These are phyloP conservation scores for Dipus sagitta DNA, from an alignment of 2,797 vertebrate species.

Conservation along the genomic window DNA sequence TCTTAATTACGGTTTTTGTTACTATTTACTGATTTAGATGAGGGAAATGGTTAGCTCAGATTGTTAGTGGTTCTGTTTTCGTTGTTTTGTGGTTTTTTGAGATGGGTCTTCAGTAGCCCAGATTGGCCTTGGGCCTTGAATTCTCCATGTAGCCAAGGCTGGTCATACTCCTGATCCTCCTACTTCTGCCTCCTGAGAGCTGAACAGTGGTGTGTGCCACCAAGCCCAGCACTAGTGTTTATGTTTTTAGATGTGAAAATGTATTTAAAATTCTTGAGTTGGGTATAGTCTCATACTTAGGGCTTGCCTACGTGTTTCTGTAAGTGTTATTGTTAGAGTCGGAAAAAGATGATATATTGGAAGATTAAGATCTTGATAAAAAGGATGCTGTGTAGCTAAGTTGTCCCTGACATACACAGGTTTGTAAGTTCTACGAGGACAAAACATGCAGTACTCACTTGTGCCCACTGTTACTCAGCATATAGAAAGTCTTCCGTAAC, in stretches of 20 bases:
- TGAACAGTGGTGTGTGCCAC: too few relatives aligned
- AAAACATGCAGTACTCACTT: not conserved
- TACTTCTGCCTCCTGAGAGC: not conserved
- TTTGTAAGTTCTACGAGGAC: not conserved
- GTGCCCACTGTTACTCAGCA: not conserved
- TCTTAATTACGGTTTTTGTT: not conserved
- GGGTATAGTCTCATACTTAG: not conserved
- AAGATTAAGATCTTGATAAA: constrained; percentile 31
- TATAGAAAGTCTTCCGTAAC: not conserved
- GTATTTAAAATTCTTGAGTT: too few relatives aligned
- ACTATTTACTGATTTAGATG: not conserved
- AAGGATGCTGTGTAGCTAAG: not conserved
- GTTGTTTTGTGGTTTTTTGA: not conserved
- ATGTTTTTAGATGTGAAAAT: constrained; percentile 26
- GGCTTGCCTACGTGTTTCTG: not conserved
- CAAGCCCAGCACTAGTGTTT: not conserved
- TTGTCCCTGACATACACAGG: rapidly evolving
- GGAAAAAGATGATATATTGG: not conserved
- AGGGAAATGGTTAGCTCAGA: not conserved
- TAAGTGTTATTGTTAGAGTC: not conserved
- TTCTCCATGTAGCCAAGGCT: not conserved
- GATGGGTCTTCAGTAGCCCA: not conserved
- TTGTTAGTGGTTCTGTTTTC: not conserved
- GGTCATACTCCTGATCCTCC: not conserved
- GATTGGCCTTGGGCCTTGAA: too few relatives aligned